Evolutionary conservation across 2,113 vertebrate species (phyloP), one percentile per base, ranked within the genome.

Genomic region (Salminus brasiliensis): DNA sequence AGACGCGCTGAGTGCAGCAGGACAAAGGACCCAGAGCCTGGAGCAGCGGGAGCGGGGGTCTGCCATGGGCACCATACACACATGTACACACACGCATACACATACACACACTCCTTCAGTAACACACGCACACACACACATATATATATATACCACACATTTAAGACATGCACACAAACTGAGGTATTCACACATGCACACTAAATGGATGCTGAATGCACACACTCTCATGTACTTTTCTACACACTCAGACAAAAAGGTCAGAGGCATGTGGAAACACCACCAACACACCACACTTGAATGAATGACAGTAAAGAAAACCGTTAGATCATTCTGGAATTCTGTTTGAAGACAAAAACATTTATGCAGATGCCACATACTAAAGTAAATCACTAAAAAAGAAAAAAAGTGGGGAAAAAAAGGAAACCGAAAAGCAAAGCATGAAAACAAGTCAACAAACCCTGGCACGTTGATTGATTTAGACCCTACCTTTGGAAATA

Each of bases 1-100:
- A 90, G 90, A 90, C 90, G 89, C 87, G 89, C 90, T 93, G 92
- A 94, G 93, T 93, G 92, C 89, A 84, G 87, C 86, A 85, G 92
- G 91, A 94, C 93, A 93, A 94, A 91, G 90, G 86, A 88, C 88
- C 74, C 83, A 90, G 89, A 88, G 87, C 88, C 85, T 82, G 74
- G 88, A 92, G 90, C 92, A 91, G 92, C 90, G 78, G 91, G 93
- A 88, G 88, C 87, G 88, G 86, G 88, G 89, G 86, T 91, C 87
- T 83, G 87, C 85, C 83, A 78, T 77, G 78, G 84, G 89, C 81
- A 88, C 82, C 81, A 76, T 27, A 34, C 85, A 75, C 52, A 85
- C 74, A 86, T 79, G 72, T 80, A 85, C 83, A 81, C 81, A 69
- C 49, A 83, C 72, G 75, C 67, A 75, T n/a, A 67, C 76, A 84